Evolutionary conservation across 2,113 vertebrate species (phyloP), one percentile per base, ranked within the genome.

Genomic region (Brevimyrus niger): DNA sequence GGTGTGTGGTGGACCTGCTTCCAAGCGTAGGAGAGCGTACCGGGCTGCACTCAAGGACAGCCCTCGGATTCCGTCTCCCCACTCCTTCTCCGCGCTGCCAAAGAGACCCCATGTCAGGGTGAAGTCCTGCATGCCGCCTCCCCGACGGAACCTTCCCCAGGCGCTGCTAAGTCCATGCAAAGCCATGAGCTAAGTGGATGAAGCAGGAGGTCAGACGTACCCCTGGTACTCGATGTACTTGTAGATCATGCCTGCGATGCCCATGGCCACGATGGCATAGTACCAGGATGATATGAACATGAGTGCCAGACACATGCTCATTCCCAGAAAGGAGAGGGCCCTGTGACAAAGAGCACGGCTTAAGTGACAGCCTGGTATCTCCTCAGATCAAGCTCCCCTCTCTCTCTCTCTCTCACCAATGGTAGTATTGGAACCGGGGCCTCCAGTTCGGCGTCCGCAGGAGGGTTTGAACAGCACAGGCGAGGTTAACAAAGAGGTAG

Each of bases 251-350:
- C 98, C 98, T 23, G 98, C 98, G n/a, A 99, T 99, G 21, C 96
- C 95, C 97, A 99, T 99, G 89, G 98, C 98, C 38, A 98, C 97
- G 89, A 99, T 97, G 46, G 98, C 98, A 1, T 99, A 99, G 92
- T 99, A 99, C 98, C 98, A 99, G 88, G 98, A 99, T 0, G 98
- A 99, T 93, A 99, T 97, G 93, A 99, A 99, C 98, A 99, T 99
- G 69, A 99, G 95, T 3, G 98, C 97, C 92, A 99, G 93, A 92
- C 98, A 99, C 94, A 99, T 98, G 91, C 97, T 99, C 98, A 99
- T 99, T 53, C 98, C 98, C 80, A 99, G 94, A 92, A 99, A 99
- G 7, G 98, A 99, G 47, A 99, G 95, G 0, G 98, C 95, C 98
- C 98, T 99, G 90, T 38, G 53, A 88, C 84, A 90, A 55, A 9